Evolutionary conservation across 2,888 invertebrate genomes (phyloP), one percentile per base, ranked within the genome.

Genomic region (Papilio protenor): DNA sequence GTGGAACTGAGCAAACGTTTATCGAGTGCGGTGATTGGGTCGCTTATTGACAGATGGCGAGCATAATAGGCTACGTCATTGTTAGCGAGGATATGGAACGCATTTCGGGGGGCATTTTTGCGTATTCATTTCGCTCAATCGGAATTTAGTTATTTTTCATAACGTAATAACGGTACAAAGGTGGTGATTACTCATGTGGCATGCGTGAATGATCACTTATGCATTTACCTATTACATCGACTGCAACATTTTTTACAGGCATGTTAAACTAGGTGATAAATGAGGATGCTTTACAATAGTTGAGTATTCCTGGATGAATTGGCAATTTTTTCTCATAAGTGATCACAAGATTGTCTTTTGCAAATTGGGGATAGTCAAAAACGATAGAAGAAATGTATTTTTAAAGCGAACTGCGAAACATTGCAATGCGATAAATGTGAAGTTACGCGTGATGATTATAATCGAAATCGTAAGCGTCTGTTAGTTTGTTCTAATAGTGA

Each of bases 31-130:
- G 84, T 88, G 89, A 91, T 90, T 89, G 90, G 87, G 89, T 87
- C 88, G 89, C 88, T 87, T 89, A 88, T 86, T 91, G 94, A 94
- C 94, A 94, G 93, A 94, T 94, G 94, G 90, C 85, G 84, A 82
- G 85, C 83, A 93, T 91, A 93, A 93, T 89, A 84, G 83, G 81
- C 80, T 82, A 83, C 84, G 81, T 87, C 87, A 91, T 93, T 93
- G 93, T 90, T 85, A 81, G 85, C 80, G 84, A 89, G 91, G 70
- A 64, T 91, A 81, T 83, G 85, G 88, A 90, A 88, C 87, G 86
- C 88, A 85, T 82, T 89, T 86, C 85, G 85, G 89, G 89, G 93
- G 93, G 90, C 88, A 91, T 88, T 92, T 90, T 87, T 89, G 90
- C 93, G 88, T 88, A 90, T 88, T 93, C 93, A 94, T 85, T 84